phyloP scores from a whole-genome alignment of 2,888 invertebrate species.

The Pollenia griseotomentosa region DNA sequence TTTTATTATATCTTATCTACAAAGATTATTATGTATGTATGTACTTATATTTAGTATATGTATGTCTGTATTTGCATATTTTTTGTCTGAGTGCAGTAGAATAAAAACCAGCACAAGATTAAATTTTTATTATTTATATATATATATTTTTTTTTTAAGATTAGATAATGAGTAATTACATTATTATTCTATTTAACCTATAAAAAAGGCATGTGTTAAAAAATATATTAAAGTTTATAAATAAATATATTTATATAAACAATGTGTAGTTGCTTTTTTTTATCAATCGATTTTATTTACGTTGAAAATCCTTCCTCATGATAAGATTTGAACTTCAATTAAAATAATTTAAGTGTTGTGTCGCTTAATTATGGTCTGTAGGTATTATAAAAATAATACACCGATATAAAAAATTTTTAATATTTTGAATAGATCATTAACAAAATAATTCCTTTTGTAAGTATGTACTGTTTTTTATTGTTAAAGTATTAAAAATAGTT shows the following conservation, averaged over 20 bases:
- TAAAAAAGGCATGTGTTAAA: too few species aligned
- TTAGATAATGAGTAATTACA: constrained; percentile 34
- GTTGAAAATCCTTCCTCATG: constrained; percentile 6
- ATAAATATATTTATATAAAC: too few species aligned
- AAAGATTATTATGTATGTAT: too few species aligned
- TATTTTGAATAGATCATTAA: constrained; percentile 6
- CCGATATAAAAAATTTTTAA: background rate
- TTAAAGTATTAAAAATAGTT: background rate
- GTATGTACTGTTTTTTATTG: background rate
- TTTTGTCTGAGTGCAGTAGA: constrained; percentile 33
- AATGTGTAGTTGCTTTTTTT: background rate
- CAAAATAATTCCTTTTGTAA: background rate
- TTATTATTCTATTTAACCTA: background rate
- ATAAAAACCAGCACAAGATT: constrained; percentile 31
- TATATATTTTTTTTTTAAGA: background rate
- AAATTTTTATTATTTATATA: constrained; percentile 25
- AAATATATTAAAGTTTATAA: too few species aligned
- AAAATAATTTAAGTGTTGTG: too few species aligned
- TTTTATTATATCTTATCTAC: too few species aligned
- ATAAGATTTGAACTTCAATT: constrained; percentile 30
- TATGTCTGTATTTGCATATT: background rate
- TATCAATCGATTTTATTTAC: constrained; percentile 28
- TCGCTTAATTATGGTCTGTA: too few species aligned
- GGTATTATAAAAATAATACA: too few species aligned
- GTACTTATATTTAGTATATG: background rate